A percentile compares a stretch with the other conserved stretches of the same genome.
Evolutionary conservation across 1,140 invertebrate genomes (phyloP).

Genomic region (Diuraphis noxia): DNA sequence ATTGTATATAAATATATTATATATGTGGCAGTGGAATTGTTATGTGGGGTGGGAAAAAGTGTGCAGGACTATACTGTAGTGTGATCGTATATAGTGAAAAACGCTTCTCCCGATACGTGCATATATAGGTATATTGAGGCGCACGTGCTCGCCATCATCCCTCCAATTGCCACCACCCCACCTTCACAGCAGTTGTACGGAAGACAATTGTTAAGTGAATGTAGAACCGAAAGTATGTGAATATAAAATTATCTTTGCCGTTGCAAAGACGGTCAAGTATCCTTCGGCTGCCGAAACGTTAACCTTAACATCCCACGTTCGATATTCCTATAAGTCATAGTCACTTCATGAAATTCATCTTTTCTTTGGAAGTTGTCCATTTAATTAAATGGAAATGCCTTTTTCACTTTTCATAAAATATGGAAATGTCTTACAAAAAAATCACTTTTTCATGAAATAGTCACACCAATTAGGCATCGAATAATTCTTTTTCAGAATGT

Average conservation of each 20-base stretch:
- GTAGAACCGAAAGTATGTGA: not conserved
- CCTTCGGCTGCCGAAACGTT: not conserved
- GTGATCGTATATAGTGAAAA: slow-evolving; percentile 9
- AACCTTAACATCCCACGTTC: not conserved
- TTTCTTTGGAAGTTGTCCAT: not conserved
- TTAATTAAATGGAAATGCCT: not conserved
- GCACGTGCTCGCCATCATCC: slow-evolving; percentile 16
- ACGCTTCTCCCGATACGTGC: not conserved
- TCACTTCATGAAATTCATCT: not conserved
- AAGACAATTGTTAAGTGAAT: not conserved
- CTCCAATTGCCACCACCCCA: not conserved
- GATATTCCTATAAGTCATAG: not conserved
- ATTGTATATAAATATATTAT: not conserved
- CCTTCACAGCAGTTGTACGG: too few species aligned
- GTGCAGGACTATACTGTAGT: not conserved
- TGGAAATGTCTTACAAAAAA: not conserved
- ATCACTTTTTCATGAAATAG: not conserved
- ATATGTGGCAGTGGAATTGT: not conserved
- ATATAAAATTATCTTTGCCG: not conserved
- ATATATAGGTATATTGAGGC: not conserved
- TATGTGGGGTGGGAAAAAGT: not conserved
- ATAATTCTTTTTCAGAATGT: not conserved
- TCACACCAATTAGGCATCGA: not conserved
- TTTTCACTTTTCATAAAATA: not conserved
- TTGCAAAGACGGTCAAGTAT: not conserved